Conservation (phyloP, 1,140 invertebrate genomes). For the Saccostrea echinata region DNA sequence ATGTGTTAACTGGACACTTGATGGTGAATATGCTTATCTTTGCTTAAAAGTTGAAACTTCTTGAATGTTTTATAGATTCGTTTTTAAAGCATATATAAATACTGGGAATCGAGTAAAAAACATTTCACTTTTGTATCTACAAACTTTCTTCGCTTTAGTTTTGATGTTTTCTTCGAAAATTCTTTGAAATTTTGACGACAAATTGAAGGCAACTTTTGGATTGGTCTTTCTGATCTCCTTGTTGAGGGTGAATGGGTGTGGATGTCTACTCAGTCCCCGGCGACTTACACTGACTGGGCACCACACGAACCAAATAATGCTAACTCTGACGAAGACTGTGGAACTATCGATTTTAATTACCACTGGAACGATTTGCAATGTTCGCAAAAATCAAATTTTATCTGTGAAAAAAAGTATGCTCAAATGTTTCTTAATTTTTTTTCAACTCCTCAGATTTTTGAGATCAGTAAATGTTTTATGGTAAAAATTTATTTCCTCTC, state of each 20-base stretch:
- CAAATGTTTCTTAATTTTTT: too few relatives aligned
- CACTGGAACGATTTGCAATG: background rate
- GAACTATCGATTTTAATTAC: background rate
- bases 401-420: background rate
- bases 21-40: too few relatives aligned
- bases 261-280: background rate
- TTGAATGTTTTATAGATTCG: too few relatives aligned
- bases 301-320: background rate
- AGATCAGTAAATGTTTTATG: too few relatives aligned
- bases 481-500: too few relatives aligned
- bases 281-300: background rate
- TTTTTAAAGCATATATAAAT: too few relatives aligned
- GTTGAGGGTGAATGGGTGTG: slow-evolving; percentile 27
- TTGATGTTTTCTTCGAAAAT: background rate
- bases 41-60: too few relatives aligned
- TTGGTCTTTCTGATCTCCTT: background rate
- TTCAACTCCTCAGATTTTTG: too few relatives aligned
- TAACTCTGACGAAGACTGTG: background rate
- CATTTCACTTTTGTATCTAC: too few relatives aligned
- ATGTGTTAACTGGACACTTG: too few relatives aligned
- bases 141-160: too few relatives aligned
- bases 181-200: background rate
- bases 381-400: background rate
- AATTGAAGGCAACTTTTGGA: background rate
- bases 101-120: too few relatives aligned